These are phyloP conservation scores for Remorina albescens DNA, from an alignment of 2,797 vertebrate species.

Conservation along the genomic window DNA sequence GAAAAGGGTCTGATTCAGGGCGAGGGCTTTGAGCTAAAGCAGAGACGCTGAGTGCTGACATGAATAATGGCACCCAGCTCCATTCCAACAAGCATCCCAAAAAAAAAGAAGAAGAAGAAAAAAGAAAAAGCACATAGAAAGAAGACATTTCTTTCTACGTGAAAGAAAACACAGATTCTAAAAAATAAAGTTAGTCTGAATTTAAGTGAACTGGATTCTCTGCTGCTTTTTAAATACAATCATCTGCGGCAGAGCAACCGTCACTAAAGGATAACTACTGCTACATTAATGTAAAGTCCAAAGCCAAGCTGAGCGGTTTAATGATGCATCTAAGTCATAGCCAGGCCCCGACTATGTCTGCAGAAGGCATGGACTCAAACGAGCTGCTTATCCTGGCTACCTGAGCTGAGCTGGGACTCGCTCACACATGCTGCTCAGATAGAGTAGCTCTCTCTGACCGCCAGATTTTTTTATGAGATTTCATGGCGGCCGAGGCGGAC, in stretches of 20 bases:
- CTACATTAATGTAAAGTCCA: not conserved
- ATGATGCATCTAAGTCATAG: slow-evolving; percentile 8
- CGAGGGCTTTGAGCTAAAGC: slow-evolving; percentile 59
- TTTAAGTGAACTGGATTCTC: slow-evolving; percentile 11
- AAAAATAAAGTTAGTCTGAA: slow-evolving; percentile 24
- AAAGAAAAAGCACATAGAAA: slow-evolving; percentile 19
- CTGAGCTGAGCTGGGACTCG: slow-evolving; percentile 28
- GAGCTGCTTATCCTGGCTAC: slow-evolving; percentile 7
- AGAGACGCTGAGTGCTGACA: slow-evolving; percentile 67
- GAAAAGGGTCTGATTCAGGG: slow-evolving; percentile 38
- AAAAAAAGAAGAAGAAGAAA: too few relatives aligned
- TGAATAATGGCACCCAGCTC: slow-evolving; percentile 63
- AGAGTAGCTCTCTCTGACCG: slow-evolving; percentile 42
- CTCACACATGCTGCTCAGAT: slow-evolving; percentile 43
- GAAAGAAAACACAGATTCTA: slow-evolving; percentile 1
- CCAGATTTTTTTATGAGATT: slow-evolving; percentile 79
- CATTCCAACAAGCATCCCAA: slow-evolving; percentile 59
- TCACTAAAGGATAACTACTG: not conserved
- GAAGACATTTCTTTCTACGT: too few relatives aligned
- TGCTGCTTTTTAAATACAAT: not conserved
- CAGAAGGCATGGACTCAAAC: slow-evolving; percentile 12
- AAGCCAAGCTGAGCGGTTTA: not conserved
- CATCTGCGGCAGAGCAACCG: not conserved
- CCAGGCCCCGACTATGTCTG: not conserved
- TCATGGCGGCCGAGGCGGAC: slow-evolving; percentile 81